Percentiles rank a stretch among this genome's conserved stretches.
phyloP scores from a whole-genome alignment of 2,888 invertebrate species.

The Nemapogon koenigi region DNA sequence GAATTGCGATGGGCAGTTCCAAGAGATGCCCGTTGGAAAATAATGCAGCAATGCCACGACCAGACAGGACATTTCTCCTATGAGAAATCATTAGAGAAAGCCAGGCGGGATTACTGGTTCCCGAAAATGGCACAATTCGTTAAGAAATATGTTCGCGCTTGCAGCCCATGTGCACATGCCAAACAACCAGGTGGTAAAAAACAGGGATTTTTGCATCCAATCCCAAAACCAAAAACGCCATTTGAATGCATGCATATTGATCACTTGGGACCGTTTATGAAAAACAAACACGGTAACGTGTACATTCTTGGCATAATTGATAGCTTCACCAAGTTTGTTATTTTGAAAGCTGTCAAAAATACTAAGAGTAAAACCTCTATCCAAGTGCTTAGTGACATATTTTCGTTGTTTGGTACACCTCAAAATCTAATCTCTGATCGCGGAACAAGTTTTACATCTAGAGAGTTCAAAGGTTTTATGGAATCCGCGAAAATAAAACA shows the following conservation, averaged over 20 bases:
- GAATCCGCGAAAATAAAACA: neutral
- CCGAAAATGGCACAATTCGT: conserved; percentile 4
- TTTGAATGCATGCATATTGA: neutral
- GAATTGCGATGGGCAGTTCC: conserved; percentile 3
- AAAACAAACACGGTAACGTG: neutral
- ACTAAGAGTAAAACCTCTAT: neutral
- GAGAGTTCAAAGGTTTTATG: neutral
- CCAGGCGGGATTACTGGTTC: conserved; percentile 1
- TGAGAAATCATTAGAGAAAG: neutral
- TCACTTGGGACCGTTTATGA: conserved; percentile 6
- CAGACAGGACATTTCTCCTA: neutral
- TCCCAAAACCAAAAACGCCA: no score
- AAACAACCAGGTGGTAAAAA: neutral
- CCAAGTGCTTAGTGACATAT: neutral
- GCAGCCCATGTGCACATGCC: neutral
- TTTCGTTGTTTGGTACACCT: conserved; percentile 1
- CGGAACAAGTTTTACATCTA: conserved; percentile 1
- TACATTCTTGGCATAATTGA: no score
- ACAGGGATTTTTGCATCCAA: conserved; percentile 2
- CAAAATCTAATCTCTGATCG: conserved; percentile 1
- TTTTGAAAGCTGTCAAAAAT: neutral
- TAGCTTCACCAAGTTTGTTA: conserved; percentile 3
- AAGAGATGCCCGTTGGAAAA: neutral
- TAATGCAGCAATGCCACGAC: no score
- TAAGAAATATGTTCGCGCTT: neutral